These are phyloP conservation scores for Hydrocynus forskahlii DNA, from an alignment of 2,797 vertebrate genomes.

Conservation along the genomic window DNA sequence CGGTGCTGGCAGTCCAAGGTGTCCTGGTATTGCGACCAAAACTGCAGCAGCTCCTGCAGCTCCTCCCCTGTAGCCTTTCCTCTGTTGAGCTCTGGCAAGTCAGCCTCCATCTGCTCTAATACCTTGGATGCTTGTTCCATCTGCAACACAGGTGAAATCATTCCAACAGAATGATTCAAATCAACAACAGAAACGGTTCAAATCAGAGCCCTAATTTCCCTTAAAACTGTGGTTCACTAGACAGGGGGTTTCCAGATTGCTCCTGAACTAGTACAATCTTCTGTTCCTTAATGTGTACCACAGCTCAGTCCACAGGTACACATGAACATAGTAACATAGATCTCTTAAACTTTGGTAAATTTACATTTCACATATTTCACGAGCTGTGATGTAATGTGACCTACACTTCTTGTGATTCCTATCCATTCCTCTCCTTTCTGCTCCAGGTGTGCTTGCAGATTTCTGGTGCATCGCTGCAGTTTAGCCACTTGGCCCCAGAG, in stretches of 20 bases:
- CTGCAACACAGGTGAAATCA: slow-evolving; percentile 66
- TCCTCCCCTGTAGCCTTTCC: slow-evolving; percentile 75
- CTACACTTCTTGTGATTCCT: slow-evolving; percentile 71
- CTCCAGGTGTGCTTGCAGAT: slow-evolving; percentile 75
- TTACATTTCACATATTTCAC: not conserved
- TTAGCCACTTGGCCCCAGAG: slow-evolving; percentile 78
- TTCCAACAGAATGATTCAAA: too few species aligned
- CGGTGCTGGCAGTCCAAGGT: slow-evolving; percentile 83
- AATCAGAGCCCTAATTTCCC: too few species aligned
- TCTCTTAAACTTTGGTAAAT: not conserved
- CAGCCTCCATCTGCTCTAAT: slow-evolving; percentile 86
- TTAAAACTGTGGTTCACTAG: too few species aligned
- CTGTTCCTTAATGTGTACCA: too few species aligned
- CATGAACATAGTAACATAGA: too few species aligned
- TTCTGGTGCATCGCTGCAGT: slow-evolving; percentile 69
- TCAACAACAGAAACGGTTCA: not conserved
- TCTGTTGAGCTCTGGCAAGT: slow-evolving; percentile 77
- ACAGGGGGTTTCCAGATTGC: too few species aligned
- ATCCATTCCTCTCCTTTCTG: slow-evolving; percentile 84
- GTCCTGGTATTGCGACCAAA: slow-evolving; percentile 80
- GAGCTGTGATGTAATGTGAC: not conserved
- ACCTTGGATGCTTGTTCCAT: slow-evolving; percentile 84
- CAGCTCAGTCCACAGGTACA: too few species aligned
- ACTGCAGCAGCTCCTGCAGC: slow-evolving; percentile 79
- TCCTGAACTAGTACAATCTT: too few species aligned